Evolutionary conservation across 2,113 vertebrate genomes (phyloP), one percentile per base, ranked within the genome.

Genomic region (Anguilla rostrata): DNA sequence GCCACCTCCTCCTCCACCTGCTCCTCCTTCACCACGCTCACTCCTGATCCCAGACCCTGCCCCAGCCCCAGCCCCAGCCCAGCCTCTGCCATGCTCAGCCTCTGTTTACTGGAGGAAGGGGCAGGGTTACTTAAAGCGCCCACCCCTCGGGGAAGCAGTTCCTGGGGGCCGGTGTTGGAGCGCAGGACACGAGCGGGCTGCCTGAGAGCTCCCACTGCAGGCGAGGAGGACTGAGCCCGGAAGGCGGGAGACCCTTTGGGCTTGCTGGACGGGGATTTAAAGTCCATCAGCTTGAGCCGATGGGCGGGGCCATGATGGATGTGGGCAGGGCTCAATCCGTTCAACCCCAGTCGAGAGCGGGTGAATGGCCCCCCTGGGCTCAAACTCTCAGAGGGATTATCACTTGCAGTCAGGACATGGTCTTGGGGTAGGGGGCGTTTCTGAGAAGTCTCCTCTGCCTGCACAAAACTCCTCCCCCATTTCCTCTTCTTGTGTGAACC

Each of bases 271-370:
- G 94, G 95, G 39, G 95, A 95, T 90, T 96, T 96, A 53, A 96
- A 96, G 91, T 96, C 95, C 94, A 96, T 94, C 75, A 96, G 94
- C 88, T 96, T 96, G 93, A 96, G 95, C 84, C 95, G 91, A 75
- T 94, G 93, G 2, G 90, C 92, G 71, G 95, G 94, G 83, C 94
- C 26, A 26, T 22, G 60, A 66, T 20, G 60, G 5, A 53, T 9
- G 49, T 94, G 93, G 2, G 90, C 92, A 71, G 95, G 94, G 83
- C 94, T 22, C 18, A 66, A 20, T 8, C 60, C 60, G 20, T 66
- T 66, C 20, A 22, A 2, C 20, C 60, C 60, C 20, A 22, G 60
- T 26, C 18, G 60, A 6, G 60, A 66, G 18, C 60, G 60, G 60
- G 60, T 66, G 22, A 20, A 26, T 20, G 60, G 60, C 20, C 60